phyloP scores from a whole-genome alignment of 2,113 vertebrate species.

The Maccullochella peelii region DNA sequence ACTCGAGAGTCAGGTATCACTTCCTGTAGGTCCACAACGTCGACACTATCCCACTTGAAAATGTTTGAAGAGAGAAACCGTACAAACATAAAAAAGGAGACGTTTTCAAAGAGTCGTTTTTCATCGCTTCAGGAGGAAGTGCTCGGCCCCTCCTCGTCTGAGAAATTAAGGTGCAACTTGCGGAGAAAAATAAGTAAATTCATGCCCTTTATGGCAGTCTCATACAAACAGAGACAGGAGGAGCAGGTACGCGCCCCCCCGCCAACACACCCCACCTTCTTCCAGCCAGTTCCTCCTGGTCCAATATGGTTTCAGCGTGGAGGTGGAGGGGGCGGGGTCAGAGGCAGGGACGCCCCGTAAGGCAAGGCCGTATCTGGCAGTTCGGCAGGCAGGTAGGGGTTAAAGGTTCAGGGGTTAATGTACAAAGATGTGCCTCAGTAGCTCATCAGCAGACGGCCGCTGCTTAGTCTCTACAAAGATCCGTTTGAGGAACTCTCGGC shows the following conservation, averaged over 20 bases:
- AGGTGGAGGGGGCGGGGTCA: slow-evolving; percentile 57
- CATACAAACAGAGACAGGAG: slow-evolving; percentile 70
- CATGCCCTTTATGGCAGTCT: slow-evolving; percentile 71
- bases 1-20: slow-evolving; percentile 52
- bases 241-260: slow-evolving; percentile 12
- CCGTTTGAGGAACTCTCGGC: slow-evolving; percentile 95
- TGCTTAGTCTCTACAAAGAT: slow-evolving; percentile 98
- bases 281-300: slow-evolving; percentile 53
- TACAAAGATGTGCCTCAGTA: slow-evolving; percentile 96
- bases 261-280: slow-evolving; percentile 19
- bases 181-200: slow-evolving; percentile 59
- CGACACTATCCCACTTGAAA: slow-evolving; percentile 34
- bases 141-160: slow-evolving; percentile 55
- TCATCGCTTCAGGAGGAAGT: slow-evolving; percentile 55
- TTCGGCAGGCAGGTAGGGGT: slow-evolving; percentile 44
- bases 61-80: slow-evolving; percentile 45
- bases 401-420: slow-evolving; percentile 86
- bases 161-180: slow-evolving; percentile 85
- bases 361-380: slow-evolving; percentile 72
- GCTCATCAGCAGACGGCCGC: slow-evolving; percentile 94
- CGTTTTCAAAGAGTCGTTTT: slow-evolving; percentile 52
- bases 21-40: slow-evolving; percentile 74
- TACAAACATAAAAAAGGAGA: slow-evolving; percentile 70
- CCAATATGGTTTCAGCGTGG: slow-evolving; percentile 47
- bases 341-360: slow-evolving; percentile 41